Conservation (phyloP, 2,797 vertebrate species). For the Clarias platycephalus region DNA sequence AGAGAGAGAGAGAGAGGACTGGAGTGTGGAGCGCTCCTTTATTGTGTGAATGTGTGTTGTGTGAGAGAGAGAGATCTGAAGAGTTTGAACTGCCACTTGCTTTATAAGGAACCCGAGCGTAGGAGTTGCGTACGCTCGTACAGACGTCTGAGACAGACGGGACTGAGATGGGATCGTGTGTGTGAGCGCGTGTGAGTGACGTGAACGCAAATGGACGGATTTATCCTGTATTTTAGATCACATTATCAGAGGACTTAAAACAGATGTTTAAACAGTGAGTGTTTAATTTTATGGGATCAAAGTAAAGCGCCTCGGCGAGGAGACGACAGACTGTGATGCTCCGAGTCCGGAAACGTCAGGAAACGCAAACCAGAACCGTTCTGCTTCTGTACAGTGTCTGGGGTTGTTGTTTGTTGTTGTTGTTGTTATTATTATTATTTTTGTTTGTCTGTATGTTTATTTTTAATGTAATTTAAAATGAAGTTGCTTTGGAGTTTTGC, state of each 20-base stretch:
- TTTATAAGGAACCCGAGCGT: conserved; percentile 39
- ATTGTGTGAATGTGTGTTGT: neutral
- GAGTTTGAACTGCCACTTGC: conserved; percentile 22
- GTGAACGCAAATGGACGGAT: conserved; percentile 43
- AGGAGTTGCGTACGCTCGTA: conserved; percentile 40
- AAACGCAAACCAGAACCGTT: conserved; percentile 57
- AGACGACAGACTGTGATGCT: conserved; percentile 44
- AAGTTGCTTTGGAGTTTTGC: conserved; percentile 53
- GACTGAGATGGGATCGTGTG: conserved; percentile 4
- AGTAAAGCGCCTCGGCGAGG: conserved; percentile 31
- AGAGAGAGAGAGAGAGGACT: conserved; percentile 1
- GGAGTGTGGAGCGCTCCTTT: conserved; percentile 26
- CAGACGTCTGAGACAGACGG: neutral
- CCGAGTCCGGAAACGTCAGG: conserved; percentile 40
- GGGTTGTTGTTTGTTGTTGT: neutral
- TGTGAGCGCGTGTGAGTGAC: neutral
- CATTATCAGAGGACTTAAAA: conserved; percentile 48
- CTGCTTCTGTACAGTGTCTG: conserved; percentile 66
- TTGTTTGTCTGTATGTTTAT: conserved; percentile 61
- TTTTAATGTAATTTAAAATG: conserved; percentile 71
- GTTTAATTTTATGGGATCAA: conserved; percentile 54
- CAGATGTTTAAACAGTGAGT: conserved; percentile 7
- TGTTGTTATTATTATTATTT: neutral
- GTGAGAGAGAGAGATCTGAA: conserved; percentile 3
- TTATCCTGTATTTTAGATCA: conserved; percentile 57